Evolutionary conservation across 1,140 invertebrate species (phyloP).

Genomic region (Epicauta chinensis): DNA sequence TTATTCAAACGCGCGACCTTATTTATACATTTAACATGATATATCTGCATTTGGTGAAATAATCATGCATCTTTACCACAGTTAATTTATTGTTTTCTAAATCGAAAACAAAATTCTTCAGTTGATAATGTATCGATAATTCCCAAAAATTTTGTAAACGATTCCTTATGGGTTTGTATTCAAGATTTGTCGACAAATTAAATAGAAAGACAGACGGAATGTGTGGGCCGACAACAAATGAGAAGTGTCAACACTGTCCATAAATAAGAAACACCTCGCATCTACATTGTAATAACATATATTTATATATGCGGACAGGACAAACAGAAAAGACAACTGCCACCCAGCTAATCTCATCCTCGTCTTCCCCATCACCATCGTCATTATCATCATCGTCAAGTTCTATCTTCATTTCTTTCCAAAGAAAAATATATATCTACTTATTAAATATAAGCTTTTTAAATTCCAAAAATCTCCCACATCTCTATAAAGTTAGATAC

Average conservation of each 20-base stretch:
- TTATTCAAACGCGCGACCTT: constrained; percentile 31
- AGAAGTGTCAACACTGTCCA: constrained; percentile 40
- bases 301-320: constrained; percentile 19
- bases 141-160: too few species aligned
- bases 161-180: constrained; percentile 23
- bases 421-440: too few species aligned
- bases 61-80: constrained; percentile 25
- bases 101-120: neutral
- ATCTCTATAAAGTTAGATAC: too few species aligned
- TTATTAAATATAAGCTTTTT: neutral
- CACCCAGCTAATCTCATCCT: too few species aligned
- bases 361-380: too few species aligned
- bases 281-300: constrained; percentile 26
- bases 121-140: too few species aligned
- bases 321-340: too few species aligned
- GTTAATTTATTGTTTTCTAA: constrained; percentile 28
- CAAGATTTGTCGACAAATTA: constrained; percentile 38
- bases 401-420: too few species aligned
- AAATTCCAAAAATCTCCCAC: too few species aligned
- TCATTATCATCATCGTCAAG: too few species aligned
- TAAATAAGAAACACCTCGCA: constrained; percentile 29
- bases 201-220: constrained; percentile 30
- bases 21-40: constrained; percentile 31
- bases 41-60: constrained; percentile 33
- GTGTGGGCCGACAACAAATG: constrained; percentile 39